Base-by-base conservation (phyloP, 2,113 vertebrate species). In the Hyla sarda region DNA sequence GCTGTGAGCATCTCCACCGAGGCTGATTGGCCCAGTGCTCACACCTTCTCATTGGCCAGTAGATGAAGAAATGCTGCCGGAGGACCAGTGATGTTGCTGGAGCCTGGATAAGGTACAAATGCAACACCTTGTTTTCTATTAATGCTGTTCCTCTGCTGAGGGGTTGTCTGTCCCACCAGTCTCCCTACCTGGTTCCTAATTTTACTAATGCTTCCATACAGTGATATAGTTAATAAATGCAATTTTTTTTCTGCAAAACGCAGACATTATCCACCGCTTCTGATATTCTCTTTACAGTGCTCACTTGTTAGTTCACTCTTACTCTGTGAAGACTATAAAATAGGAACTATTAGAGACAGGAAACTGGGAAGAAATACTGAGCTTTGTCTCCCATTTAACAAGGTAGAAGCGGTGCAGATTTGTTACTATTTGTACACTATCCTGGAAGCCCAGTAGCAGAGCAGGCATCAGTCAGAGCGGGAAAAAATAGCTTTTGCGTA, bases 271-370 rank as follows among this genome's bases (percentile, higher is more conserved):
- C 65, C 28, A 7, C 65, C 30, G 30, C 16, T 17, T 69, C 30
- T 34, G 65, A 69, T 16, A 17, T 30, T 32, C 65, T 69, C 65
- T 30, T n/a, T 17, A 19, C 30, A 8, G 65, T 69, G 32, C 67
- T 17, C 67, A 41, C 67, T 71, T 41, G 67, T 71, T 71, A 71
- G 32, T 71, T 71, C 34, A 16, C 32, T 71, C 34, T 41, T 71
- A 41, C 34, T 34, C 25, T 69, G 30, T 34, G 8, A 71, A 41
- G 67, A 71, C 34, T 71, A 34, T 69, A 69, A 69, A 69, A 69
- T 69, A 69, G 6, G 65, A 71, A 21, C 67, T 37, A 71, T 71
- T 32, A 71, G 32, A 71, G 65, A 32, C 16, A 34, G 34, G 67
- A 71, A 71, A 41, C 67, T 69, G 32, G 1, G 8, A 14, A 69